Base-by-base conservation (phyloP, 30 jellyfish, hydroid and myxozoan genomes). In the Turritopsis rubra region DNA sequence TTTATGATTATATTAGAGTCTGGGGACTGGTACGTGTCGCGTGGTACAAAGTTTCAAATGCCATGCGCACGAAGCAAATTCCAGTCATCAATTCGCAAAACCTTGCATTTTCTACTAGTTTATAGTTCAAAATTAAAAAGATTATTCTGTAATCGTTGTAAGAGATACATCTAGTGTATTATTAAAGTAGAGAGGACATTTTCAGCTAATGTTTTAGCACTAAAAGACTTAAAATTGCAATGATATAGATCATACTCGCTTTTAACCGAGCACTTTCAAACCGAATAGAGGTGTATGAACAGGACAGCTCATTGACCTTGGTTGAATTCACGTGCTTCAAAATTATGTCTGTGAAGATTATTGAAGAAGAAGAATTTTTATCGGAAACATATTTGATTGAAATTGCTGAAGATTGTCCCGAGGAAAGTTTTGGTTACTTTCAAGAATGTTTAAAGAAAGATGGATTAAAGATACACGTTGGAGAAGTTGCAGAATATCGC, bases 321-420 rank as follows among this genome's bases (percentile, higher is more conserved):
- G 13, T 41, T 41, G 60, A 41, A 3, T 41, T 41, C 60, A 3
- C 60, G 60, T 41, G 60, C 60, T 41, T 41, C 9, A 13, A 41
- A 41, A 13, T 41, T 13, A 41, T 41, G 30, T 8, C 77, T 7
- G 77, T 19, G 0, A 19, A 68, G 30, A 19, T 7, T 16, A 27
- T 8, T 17, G 0, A 19, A n/a, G 79, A 65, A 22, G 53, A 26
- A 7, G 79, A 80, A 19, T 80, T 80, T 80, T 16, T 41, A 16
- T 52, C 79, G 18, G 81, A 66, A 21, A 65, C 53, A 0, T 80
- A 80, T 4, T 0, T 80, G 79, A 80, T 80, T 80, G 53, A 80
- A 26, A 52, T 80, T 52, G 79, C 87, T 1, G 87, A 80, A 27
- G 26, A 22, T 26, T 80, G 87, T 52, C 87, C 87, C 53, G 87